Evolutionary conservation across 2,113 vertebrate species (phyloP), one percentile per base, ranked within the genome.

Genomic region (Willisornis vidua): DNA sequence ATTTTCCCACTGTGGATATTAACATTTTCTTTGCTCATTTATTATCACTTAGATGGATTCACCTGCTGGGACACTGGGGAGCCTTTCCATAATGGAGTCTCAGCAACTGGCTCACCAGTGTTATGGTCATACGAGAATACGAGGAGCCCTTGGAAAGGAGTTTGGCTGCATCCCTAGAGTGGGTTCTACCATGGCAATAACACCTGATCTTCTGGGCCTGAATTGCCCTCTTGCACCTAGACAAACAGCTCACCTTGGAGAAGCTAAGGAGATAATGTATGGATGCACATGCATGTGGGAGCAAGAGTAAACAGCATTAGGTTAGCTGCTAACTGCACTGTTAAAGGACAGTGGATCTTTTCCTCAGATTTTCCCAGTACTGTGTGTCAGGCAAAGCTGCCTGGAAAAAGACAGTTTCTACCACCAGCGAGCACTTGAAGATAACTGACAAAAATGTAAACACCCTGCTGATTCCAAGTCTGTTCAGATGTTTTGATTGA

Each of bases 391-490:
- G 31, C 62, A 65, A 76, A n/a, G 33, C 86, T 92, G 93, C 41
- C 89, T 87, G 77, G 39, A 78, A 92, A 81, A 92, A 68, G 65
- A 43, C 1, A 1, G 28, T 62, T 75, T 63, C 57, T 51, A 35
- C 55, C 43, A 73, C 25, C 48, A 80, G 73, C 0, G 0, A 92
- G 61, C 10, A 13, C 55, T 90, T 54, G 23, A 80, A 90, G 63
- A 90, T 66, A 78, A 89, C 22, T 48, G 70, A 57, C 68, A 78
- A 82, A 90, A 92, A 85, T 63, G 57, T 86, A 89, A 95, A 92
- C 48, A 81, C 33, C 33, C 54, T 3, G 4, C 61, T 65, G 31
- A 68, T 61, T 92, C 77, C 52, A 78, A 59, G 59, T 25, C 65
- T 75, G 45, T 84, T 89, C 91, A 81, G 85, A 66, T 2, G 3